Conservation (phyloP, 2,888 invertebrate genomes). For the Aspidiotus rigidus region DNA sequence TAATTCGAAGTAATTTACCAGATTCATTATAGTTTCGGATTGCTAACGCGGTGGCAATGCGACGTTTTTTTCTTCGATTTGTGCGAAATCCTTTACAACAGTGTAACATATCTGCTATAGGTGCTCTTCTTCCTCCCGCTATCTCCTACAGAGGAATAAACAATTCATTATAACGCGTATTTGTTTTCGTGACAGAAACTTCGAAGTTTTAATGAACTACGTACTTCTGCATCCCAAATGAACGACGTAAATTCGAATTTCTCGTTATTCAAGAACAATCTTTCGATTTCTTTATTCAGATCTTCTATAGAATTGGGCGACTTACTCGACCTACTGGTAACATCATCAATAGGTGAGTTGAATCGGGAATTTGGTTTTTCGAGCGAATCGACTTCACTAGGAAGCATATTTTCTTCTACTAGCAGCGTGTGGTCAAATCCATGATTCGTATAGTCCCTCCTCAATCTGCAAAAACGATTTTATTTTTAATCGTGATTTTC, state of each 20-base stretch:
- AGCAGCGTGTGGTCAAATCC: conserved; percentile 10
- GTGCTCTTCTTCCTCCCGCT: conserved; percentile 25
- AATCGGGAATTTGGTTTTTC: conserved; percentile 15
- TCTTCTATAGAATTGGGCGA: conserved; percentile 28
- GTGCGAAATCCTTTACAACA: conserved; percentile 14
- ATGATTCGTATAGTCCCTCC: conserved; percentile 1
- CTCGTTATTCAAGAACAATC: conserved; percentile 28
- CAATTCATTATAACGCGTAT: neutral
- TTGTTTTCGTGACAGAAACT: neutral
- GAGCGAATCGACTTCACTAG: conserved; percentile 14
- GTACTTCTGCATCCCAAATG: conserved; percentile 24
- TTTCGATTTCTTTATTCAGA: conserved; percentile 31
- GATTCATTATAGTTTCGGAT: conserved; percentile 28
- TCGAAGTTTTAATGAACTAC: neutral
- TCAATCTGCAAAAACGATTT: conserved; percentile 2
- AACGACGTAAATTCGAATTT: conserved; percentile 24
- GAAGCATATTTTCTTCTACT: conserved; percentile 15
- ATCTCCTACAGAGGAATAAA: conserved; percentile 14
- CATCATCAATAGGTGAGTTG: conserved; percentile 22
- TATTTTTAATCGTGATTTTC: too few species aligned
- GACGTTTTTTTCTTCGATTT: conserved; percentile 23
- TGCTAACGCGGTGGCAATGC: conserved; percentile 23
- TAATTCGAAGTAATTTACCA: neutral
- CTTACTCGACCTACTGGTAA: conserved; percentile 23
- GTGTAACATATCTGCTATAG: conserved; percentile 24